Percentiles rank a stretch among this genome's conserved stretches.
Conservation (phyloP, 1,140 invertebrate species). For the Aphidius ervi region DNA sequence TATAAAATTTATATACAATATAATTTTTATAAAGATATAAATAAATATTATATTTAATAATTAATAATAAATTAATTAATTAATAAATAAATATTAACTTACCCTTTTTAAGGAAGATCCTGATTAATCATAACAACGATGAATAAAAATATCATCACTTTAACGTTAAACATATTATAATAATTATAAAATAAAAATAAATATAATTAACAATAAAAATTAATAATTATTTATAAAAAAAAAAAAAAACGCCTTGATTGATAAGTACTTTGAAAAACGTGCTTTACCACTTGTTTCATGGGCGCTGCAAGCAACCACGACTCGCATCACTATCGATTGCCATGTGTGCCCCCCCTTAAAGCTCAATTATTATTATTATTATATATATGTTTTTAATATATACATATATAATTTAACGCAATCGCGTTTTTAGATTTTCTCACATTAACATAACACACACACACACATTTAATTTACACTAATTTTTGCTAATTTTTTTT, state of each 20-base stretch:
- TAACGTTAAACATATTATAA: constrained; percentile 26
- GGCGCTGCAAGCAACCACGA: constrained; percentile 34
- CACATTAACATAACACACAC: too few relatives aligned
- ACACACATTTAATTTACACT: too few relatives aligned
- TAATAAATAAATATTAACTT: background rate
- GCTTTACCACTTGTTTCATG: constrained; percentile 40
- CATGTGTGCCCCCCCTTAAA: constrained; percentile 28
- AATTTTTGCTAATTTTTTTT: too few relatives aligned
- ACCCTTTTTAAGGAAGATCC: constrained; percentile 36
- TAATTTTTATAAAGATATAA: too few relatives aligned
- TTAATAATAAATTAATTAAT: too few relatives aligned
- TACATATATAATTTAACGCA: too few relatives aligned
- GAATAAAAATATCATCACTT: too few relatives aligned
- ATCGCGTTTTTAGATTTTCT: background rate
- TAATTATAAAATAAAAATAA: constrained; percentile 28
- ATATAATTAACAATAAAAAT: too few relatives aligned
- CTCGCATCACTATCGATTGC: constrained; percentile 40
- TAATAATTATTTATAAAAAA: constrained; percentile 23
- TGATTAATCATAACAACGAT: constrained; percentile 17
- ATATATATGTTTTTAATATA: background rate
- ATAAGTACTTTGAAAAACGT: constrained; percentile 29
- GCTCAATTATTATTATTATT: constrained; percentile 7
- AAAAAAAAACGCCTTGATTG: constrained; percentile 23
- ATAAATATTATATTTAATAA: too few relatives aligned
- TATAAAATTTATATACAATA: too few relatives aligned